phyloP scores from a whole-genome alignment of 2,797 vertebrate genomes.

The Sebastolobus alascanus region DNA sequence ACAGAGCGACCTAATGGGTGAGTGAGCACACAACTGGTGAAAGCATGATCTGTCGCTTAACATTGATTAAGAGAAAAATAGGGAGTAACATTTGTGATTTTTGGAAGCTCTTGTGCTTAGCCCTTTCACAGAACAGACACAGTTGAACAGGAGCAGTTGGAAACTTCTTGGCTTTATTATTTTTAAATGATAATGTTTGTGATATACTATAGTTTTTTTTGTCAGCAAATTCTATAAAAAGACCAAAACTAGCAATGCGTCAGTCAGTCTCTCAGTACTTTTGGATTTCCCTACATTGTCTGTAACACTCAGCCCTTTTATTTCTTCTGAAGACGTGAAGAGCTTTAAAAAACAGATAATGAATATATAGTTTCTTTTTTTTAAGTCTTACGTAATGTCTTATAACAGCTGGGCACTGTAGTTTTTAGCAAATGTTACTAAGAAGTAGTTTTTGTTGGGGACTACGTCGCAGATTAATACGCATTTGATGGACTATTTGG shows the following conservation, averaged over 20 bases:
- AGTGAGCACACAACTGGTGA: slow-evolving; percentile 19
- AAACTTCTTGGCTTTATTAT: not conserved
- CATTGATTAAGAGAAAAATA: not conserved
- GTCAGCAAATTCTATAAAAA: not conserved
- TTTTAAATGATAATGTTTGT: not conserved
- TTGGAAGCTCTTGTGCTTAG: not conserved
- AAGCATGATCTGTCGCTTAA: not conserved
- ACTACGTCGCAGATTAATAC: not conserved
- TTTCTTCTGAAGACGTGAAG: not conserved
- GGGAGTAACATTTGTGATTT: not conserved
- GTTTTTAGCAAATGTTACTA: no score
- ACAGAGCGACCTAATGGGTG: slow-evolving; percentile 91
- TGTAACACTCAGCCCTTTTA: not conserved
- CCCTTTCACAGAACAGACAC: not conserved
- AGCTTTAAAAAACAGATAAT: not conserved
- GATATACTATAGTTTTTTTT: not conserved
- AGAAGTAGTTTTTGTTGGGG: no score
- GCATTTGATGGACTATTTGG: not conserved
- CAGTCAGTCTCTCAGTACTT: not conserved
- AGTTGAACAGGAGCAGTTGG: not conserved
- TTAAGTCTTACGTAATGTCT: not conserved
- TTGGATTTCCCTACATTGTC: not conserved
- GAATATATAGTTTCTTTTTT: not conserved
- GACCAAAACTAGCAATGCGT: not conserved
- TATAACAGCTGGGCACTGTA: not conserved